phyloP scores from a whole-genome alignment of 1,140 invertebrate genomes.

The Drosophila yakuba region DNA sequence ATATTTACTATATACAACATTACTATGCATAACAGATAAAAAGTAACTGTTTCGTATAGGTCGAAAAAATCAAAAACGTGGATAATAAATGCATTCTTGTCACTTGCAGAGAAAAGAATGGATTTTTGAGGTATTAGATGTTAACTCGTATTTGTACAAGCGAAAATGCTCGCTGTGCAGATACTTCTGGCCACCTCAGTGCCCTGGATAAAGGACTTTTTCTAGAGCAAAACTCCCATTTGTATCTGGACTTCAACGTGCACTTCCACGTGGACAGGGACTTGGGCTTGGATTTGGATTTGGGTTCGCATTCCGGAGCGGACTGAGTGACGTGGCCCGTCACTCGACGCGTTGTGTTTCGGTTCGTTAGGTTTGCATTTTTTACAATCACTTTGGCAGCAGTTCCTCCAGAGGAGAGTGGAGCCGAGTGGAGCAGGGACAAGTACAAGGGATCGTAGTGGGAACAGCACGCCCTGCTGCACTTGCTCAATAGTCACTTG shows the following conservation, averaged over 20 bases:
- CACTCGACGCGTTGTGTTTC: constrained; percentile 78
- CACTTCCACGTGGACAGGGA: constrained; percentile 4
- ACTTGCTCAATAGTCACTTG: constrained; percentile 75
- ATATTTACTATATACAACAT: no score
- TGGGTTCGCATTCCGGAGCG: constrained; percentile 14
- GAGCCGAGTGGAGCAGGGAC: constrained; percentile 1
- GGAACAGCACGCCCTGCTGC: constrained; percentile 49
- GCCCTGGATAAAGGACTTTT: not conserved
- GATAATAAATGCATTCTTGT: no score
- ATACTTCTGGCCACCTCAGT: no score
- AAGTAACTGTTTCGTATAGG: no score
- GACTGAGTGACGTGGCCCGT: constrained; percentile 59
- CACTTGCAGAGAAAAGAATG: no score
- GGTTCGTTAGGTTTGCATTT: constrained; percentile 82
- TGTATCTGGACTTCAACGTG: constrained; percentile 17
- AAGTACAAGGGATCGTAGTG: not conserved
- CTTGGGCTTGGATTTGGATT: constrained; percentile 35
- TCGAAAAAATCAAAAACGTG: no score
- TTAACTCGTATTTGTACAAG: no score
- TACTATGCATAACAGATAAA: no score
- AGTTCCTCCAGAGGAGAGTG: constrained; percentile 9
- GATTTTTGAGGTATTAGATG: no score
- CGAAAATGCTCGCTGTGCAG: no score
- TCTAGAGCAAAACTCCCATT: not conserved
- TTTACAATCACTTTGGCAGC: constrained; percentile 78